A percentile compares a stretch with the other conserved stretches of the same genome.
Conservation (phyloP, 2,797 vertebrate species). For the Platalea minor region DNA sequence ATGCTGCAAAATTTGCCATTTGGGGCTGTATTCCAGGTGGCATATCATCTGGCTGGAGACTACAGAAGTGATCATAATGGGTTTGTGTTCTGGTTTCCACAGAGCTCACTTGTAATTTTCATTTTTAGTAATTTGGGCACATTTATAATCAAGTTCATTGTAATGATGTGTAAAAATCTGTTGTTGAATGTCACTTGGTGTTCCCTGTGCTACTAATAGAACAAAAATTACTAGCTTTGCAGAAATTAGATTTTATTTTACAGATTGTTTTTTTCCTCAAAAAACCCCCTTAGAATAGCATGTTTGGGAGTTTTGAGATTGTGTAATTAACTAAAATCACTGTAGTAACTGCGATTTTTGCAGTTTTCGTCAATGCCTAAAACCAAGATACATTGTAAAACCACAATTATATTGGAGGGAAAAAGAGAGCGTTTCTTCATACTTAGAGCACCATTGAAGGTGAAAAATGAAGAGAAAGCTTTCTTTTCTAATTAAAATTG, state of each 20-base stretch:
- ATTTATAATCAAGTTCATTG: not conserved
- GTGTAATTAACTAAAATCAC: slow-evolving; percentile 37
- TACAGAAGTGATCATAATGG: not conserved
- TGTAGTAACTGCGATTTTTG: slow-evolving; percentile 6
- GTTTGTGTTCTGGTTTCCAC: not conserved
- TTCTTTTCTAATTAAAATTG: not conserved
- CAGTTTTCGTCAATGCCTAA: not conserved
- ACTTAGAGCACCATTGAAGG: not conserved
- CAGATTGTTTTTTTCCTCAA: not conserved
- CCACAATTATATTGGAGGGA: not conserved
- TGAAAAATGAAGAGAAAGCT: not conserved
- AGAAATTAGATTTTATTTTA: slow-evolving; percentile 25
- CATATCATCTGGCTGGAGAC: not conserved
- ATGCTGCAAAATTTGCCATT: not conserved
- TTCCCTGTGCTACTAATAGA: not conserved
- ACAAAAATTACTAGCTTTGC: not conserved
- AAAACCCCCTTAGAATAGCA: not conserved
- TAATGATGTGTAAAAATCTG: slow-evolving; percentile 15
- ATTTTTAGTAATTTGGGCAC: not conserved
- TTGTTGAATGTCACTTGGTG: not conserved
- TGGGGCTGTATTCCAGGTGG: not conserved
- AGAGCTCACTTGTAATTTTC: not conserved
- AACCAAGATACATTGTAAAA: not conserved
- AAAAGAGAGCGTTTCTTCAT: not conserved
- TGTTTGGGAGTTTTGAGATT: slow-evolving; percentile 3